Evolutionary conservation across 2,113 vertebrate species (phyloP).

Genomic region (Hoplias malabaricus): DNA sequence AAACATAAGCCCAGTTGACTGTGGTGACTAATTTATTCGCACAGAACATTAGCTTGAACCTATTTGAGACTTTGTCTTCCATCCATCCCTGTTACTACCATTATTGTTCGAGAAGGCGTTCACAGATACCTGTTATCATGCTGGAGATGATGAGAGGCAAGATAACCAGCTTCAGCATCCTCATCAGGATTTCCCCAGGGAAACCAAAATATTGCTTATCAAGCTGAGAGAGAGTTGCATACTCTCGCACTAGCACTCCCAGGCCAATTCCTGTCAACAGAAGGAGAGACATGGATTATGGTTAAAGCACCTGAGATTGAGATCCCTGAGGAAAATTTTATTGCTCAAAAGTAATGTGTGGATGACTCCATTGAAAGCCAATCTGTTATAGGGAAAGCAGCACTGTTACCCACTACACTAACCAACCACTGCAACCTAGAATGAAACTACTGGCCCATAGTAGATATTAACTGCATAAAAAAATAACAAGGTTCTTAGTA

Average conservation of each 20-base stretch:
- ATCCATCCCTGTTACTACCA: not conserved
- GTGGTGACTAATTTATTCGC: not conserved
- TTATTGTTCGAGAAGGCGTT: not conserved
- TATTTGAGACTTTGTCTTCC: not conserved
- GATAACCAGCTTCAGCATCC: constrained; percentile 97
- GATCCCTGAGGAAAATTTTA: not conserved
- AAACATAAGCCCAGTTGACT: too few species aligned
- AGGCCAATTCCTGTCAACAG: constrained; percentile 79
- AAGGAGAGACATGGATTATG: not conserved
- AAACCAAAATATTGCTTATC: constrained; percentile 94
- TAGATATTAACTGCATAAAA: too few species aligned
- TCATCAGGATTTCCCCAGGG: constrained; percentile 94
- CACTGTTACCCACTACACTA: too few species aligned
- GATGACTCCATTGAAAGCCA: too few species aligned
- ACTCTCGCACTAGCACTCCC: constrained; percentile 87
- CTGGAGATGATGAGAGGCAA: constrained; percentile 95
- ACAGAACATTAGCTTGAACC: not conserved
- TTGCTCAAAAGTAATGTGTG: too few species aligned
- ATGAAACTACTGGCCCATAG: too few species aligned
- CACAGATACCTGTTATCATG: constrained; percentile 90
- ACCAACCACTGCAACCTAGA: too few species aligned
- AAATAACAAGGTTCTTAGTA: too few species aligned
- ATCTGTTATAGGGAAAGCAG: too few species aligned
- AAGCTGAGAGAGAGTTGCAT: constrained; percentile 81
- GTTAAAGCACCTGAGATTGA: not conserved